Percentiles rank a stretch among this genome's conserved stretches.
Conservation (phyloP, 2,797 vertebrate genomes). For the Oceanodroma leucorhoa region DNA sequence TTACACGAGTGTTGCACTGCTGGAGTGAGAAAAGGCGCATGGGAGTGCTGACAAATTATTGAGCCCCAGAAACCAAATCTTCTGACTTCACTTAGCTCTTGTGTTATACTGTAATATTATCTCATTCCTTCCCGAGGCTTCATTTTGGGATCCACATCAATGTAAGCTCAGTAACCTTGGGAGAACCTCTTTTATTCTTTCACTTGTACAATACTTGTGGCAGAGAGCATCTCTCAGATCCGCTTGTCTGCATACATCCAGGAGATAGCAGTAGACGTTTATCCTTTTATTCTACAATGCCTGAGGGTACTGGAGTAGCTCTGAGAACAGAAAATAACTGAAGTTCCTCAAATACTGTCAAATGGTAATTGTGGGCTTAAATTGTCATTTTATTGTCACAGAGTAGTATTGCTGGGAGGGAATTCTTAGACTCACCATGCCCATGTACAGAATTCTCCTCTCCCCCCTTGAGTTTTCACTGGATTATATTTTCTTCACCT, state of each 20-base stretch:
- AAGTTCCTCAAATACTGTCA: constrained; percentile 33
- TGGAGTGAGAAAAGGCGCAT: not conserved
- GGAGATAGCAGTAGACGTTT: not conserved
- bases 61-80: not conserved
- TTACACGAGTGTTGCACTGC: too few relatives aligned
- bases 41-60: not conserved
- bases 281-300: constrained; percentile 1
- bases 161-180: not conserved
- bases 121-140: not conserved
- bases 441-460: fast-evolving
- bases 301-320: constrained; percentile 17
- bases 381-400: not conserved
- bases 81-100: not conserved
- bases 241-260: not conserved
- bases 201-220: not conserved
- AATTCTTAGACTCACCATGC: not conserved
- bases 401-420: not conserved
- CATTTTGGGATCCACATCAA: not conserved
- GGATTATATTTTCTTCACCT: not conserved
- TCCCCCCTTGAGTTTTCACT: fast-evolving
- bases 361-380: constrained; percentile 31
- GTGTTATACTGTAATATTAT: not conserved
- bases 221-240: not conserved
- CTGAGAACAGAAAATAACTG: constrained; percentile 3
- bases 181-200: not conserved